Evolutionary conservation across 2,113 vertebrate genomes (phyloP), one percentile per base, ranked within the genome.

Genomic region (Tonatia bakeri): DNA sequence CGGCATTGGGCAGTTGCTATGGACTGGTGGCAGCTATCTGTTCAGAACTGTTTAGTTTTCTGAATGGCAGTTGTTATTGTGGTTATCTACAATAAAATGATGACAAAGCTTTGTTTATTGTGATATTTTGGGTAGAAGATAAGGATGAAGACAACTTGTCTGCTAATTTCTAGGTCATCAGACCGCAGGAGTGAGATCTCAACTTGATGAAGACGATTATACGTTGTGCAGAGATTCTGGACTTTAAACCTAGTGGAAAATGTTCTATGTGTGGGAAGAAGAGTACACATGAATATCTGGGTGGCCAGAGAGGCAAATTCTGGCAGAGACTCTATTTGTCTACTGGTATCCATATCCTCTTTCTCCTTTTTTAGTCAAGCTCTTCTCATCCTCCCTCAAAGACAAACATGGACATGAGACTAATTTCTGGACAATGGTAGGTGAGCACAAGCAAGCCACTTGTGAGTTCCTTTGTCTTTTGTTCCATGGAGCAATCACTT

Each of bases 61-160:
- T 91, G 72, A 97, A 92, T 72, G 56, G 81, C 56, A 96, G 73
- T 26, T 96, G 77, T 83, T 89, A 86, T 54, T 95, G 93, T 89
- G 79, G 91, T 79, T 96, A 65, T 92, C 88, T 91, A 97, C 77
- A 88, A 61, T 54, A 82, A 92, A 87, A 96, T 81, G 75, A 86
- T 88, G 59, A 89, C 64, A 93, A 87, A 83, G 13, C 11, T 93
- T 88, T 95, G 89, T 94, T 96, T 97, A 83, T 93, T 94, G 91
- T 90, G 76, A 85, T 92, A 96, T 94, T 90, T 76, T 5, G 72
- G 76, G 81, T 89, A 52, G 69, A 75, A 94, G 79, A 86, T 75
- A 24, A 69, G 67, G 73, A 28, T 79, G 73, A 95, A 91, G 65
- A 93, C 92, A 89, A 93, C 47, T 94, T 69, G 52, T 52, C 80